Evolutionary conservation across 23 tunicate species (phyloP).

Genomic region (Oikopleura albicans): DNA sequence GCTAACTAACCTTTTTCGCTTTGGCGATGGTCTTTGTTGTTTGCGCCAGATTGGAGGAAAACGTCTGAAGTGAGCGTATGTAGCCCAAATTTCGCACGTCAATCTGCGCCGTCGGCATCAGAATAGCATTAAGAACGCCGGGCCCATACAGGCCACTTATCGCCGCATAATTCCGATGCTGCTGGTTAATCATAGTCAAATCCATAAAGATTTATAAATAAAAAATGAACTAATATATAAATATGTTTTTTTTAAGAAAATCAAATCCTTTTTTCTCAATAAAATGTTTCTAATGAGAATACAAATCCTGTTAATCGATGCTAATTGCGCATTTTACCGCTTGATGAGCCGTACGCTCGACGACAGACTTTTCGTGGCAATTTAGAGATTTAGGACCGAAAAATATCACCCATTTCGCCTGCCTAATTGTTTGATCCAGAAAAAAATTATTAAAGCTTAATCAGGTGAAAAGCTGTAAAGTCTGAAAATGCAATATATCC

Average conservation of each 20-base stretch:
- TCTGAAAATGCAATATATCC: too few relatives aligned
- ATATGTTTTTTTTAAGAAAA: too few relatives aligned
- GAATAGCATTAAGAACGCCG: background rate
- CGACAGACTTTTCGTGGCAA: constrained; percentile 9
- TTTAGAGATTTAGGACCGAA: background rate
- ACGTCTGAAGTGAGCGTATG: too few relatives aligned
- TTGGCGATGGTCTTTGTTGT: too few relatives aligned
- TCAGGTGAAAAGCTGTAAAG: background rate
- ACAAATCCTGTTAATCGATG: constrained; percentile 3
- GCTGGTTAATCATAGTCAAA: background rate
- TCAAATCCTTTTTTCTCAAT: background rate
- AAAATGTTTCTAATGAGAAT: background rate
- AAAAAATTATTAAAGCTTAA: background rate
- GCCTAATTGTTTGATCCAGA: too few relatives aligned
- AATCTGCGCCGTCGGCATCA: too few relatives aligned
- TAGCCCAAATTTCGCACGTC: too few relatives aligned
- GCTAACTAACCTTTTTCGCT: background rate
- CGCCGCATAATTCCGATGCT: background rate
- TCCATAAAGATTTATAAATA: too few relatives aligned
- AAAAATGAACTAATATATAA: too few relatives aligned
- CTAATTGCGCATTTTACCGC: constrained; percentile 14
- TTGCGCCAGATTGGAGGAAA: too few relatives aligned
- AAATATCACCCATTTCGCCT: too few relatives aligned
- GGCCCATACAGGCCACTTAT: background rate
- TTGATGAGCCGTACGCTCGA: background rate